Percentiles rank a stretch among this genome's conserved stretches.
phyloP scores from a whole-genome alignment of 2,113 vertebrate species.

The Cheilinus undulatus region DNA sequence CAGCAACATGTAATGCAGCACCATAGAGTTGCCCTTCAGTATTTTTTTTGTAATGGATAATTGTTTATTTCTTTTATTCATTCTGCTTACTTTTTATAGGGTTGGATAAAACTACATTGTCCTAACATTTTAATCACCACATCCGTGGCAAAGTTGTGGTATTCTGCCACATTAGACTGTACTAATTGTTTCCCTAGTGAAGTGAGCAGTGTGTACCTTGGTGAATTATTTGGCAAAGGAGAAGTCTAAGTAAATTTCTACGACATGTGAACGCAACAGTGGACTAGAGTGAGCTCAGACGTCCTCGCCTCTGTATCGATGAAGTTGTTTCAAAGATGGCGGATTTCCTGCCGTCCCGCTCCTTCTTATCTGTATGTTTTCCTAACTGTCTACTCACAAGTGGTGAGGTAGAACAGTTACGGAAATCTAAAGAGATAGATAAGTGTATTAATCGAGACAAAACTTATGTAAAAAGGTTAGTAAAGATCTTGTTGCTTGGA shows the following conservation, averaged over 20 bases:
- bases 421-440: constrained; percentile 95
- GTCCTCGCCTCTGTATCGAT: constrained; percentile 79
- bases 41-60: too few relatives aligned
- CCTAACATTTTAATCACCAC: too few relatives aligned
- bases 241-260: not conserved
- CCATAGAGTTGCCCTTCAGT: too few relatives aligned
- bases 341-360: constrained; percentile 97
- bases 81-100: too few relatives aligned
- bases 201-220: too few relatives aligned
- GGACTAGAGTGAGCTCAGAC: constrained; percentile 45
- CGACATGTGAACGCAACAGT: constrained; percentile 19
- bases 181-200: too few relatives aligned
- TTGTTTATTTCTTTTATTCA: too few relatives aligned
- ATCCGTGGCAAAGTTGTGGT: not conserved
- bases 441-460: constrained; percentile 90
- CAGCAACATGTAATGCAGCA: too few relatives aligned
- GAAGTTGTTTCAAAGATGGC: constrained; percentile 95
- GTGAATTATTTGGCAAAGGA: not conserved
- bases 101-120: too few relatives aligned
- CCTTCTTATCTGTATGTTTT: constrained; percentile 91
- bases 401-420: constrained; percentile 91
- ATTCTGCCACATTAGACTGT: not conserved
- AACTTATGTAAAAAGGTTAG: constrained; percentile 91
- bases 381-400: constrained; percentile 92
- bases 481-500: constrained; percentile 94